Base-by-base conservation (phyloP, 2,888 invertebrate genomes). In the Sinelater perroti region DNA sequence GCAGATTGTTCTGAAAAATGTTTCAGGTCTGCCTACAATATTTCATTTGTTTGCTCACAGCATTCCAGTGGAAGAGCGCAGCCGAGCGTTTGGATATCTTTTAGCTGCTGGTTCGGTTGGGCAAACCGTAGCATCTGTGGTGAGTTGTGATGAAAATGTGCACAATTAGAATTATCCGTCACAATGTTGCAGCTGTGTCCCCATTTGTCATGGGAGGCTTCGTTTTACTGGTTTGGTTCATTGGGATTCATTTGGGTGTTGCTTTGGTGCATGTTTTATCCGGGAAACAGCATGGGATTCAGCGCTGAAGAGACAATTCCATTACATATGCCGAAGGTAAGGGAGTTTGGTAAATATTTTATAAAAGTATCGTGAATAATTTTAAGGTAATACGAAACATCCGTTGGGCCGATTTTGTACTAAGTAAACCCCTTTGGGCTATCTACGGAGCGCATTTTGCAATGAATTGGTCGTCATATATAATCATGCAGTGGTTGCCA, bases 401-500 rank as follows among this genome's bases (percentile, higher is more conserved):
- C 38, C 77, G 82, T 26, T 88, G 87, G 87, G 80, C 80, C 8
- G 87, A 86, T 72, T 87, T 88, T 67, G 76, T 90, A 35, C 75
- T 81, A 30, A 85, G 86, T 69, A 87, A 87, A 84, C 85, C 88
- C 0, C 75, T 90, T 18, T 88, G 88, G 88, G 85, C 89, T 3
- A 82, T 89, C 63, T 90, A 90, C 69, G 81, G 86, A 53, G 89
- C 90, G 21, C 90, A 90, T 76, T 90, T 90, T 75, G 85, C 87
- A 18, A 90, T 90, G 90, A 90, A 90, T 75, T 90, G 89, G 89
- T 86, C 87, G 47, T 89, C 87, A 68, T 90, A 90, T 70, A 89
- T 89, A 62, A 87, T 90, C 66, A 89, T 90, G 88, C 88, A 88
- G 72, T 90, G 90, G 90, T 76, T 90, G 61, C 90, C 90, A 2